Percentiles rank a stretch among this genome's conserved stretches.
These are phyloP conservation scores for Drosophila hamatofila DNA, from an alignment of 2,888 invertebrate genomes.

Conservation along the genomic window DNA sequence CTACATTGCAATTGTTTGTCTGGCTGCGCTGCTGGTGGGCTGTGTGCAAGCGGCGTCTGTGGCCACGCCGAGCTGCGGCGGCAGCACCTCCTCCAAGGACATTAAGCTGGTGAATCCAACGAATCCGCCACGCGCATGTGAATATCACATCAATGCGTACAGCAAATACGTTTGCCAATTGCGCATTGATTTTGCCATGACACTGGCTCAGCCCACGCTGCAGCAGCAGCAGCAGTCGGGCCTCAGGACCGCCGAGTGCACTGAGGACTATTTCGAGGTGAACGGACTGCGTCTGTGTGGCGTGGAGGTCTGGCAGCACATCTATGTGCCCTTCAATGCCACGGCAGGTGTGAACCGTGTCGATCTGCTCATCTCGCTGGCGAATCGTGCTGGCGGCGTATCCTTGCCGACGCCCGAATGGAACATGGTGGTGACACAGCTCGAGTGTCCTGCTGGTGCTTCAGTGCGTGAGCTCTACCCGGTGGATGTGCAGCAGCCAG, in stretches of 20 bases:
- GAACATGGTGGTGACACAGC: conserved; percentile 68
- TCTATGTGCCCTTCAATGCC: conserved; percentile 74
- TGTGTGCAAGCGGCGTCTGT: conserved; percentile 56
- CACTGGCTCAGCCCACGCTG: conserved; percentile 73
- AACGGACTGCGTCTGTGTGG: conserved; percentile 86
- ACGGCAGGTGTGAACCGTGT: conserved; percentile 62
- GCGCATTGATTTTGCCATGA: conserved; percentile 78
- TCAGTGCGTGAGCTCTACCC: conserved; percentile 51
- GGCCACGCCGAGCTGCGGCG: conserved; percentile 74
- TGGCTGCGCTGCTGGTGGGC: conserved; percentile 25
- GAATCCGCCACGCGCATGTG: conserved; percentile 67
- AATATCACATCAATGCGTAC: conserved; percentile 62
- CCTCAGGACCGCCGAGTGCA: conserved; percentile 67
- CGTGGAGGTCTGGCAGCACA: conserved; percentile 87
- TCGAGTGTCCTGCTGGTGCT: conserved; percentile 76
- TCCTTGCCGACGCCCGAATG: conserved; percentile 56
- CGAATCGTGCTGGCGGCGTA: conserved; percentile 56
- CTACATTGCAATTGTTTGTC: conserved; percentile 34
- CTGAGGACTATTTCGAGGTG: conserved; percentile 66
- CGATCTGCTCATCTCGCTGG: conserved; percentile 49
- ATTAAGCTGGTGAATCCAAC: conserved; percentile 66
- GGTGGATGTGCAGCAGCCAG: neutral
- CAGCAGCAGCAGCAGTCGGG: conserved; percentile 27
- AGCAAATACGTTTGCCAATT: conserved; percentile 76
- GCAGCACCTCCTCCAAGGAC: conserved; percentile 66